A percentile compares a stretch with the other conserved stretches of the same genome.
These are phyloP conservation scores for Leptinotarsa defecta DNA, from an alignment of 1,140 invertebrate genomes.

Conservation along the genomic window DNA sequence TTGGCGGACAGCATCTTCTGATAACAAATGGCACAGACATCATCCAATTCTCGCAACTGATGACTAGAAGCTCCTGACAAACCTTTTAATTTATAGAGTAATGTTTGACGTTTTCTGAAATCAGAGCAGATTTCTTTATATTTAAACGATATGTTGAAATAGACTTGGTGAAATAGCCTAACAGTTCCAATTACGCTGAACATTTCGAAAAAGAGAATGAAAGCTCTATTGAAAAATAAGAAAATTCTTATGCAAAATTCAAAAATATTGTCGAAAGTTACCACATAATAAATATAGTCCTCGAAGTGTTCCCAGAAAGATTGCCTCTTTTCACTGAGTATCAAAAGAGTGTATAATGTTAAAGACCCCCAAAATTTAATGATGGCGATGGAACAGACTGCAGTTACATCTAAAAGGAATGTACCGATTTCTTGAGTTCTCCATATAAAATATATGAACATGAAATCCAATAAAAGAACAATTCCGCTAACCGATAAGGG, in stretches of 20 bases:
- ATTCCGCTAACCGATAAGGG: slow-evolving; percentile 83
- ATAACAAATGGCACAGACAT: slow-evolving; percentile 97
- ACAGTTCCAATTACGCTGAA: slow-evolving; percentile 68
- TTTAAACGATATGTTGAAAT: slow-evolving; percentile 97
- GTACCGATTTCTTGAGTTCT: slow-evolving; percentile 81
- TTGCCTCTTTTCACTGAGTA: slow-evolving; percentile 84
- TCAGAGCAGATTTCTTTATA: slow-evolving; percentile 90
- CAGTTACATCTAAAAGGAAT: slow-evolving; percentile 88
- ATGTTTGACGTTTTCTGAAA: slow-evolving; percentile 89
- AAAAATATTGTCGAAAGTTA: slow-evolving; percentile 84
- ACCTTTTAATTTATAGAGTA: slow-evolving; percentile 90
- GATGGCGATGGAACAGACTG: slow-evolving; percentile 86
- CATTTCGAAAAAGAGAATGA: slow-evolving; percentile 85
- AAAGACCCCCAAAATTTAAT: slow-evolving; percentile 84
- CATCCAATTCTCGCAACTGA: slow-evolving; percentile 77
- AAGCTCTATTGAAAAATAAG: slow-evolving; percentile 92
- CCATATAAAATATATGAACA: slow-evolving; percentile 80
- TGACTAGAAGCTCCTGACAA: slow-evolving; percentile 80
- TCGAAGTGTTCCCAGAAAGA: slow-evolving; percentile 93
- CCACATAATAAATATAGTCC: slow-evolving; percentile 92
- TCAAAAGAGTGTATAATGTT: slow-evolving; percentile 85
- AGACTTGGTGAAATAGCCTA: slow-evolving; percentile 92
- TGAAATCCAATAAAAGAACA: slow-evolving; percentile 79
- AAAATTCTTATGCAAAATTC: slow-evolving; percentile 96
- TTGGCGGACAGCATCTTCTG: slow-evolving; percentile 90